Evolutionary conservation across 2,888 invertebrate species (phyloP), one percentile per base, ranked within the genome.

Genomic region (Aproaerema taeniolella): DNA sequence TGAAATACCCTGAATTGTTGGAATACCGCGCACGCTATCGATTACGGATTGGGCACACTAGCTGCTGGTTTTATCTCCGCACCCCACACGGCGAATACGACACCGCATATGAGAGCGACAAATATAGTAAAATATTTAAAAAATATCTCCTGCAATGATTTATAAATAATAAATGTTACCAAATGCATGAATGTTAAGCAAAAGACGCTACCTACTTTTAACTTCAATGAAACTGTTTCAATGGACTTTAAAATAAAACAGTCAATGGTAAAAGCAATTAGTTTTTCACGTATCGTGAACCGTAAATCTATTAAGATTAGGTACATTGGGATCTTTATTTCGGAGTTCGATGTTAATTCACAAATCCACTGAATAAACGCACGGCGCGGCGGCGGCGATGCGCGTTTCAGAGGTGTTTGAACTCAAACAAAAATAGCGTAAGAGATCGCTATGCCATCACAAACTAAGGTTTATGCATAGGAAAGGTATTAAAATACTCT

Each of bases 341-440:
- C 20, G 8, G 20, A 20, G 8, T 20, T 20, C 20, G 20, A 20
- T 20, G 37, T 37, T 37, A 30, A 37, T 37, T 30, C 37, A 30
- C 30, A 24, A 29, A 4, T 37, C n/a, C 3, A 50, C 68, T 69
- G 70, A 73, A n/a, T n/a, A n/a, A 75, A 72, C 61, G 61, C 60
- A 63, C 58, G 56, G 53, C 60, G 56, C 50, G 24, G 16, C 13
- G 13, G 25, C 26, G 9, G 17, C 20, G 13, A 9, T 13, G 31
- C 24, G 33, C 38, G 33, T 13, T 54, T 52, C 54, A 48, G 68
- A 67, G 81, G 80, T 81, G 61, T 71, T 59, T 79, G 80, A 83
- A 82, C 83, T 65, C 65, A 33, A 60, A 68, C 72, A 61, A 58
- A 80, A 82, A 82, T 82, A 82, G 68, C 66, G 55, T 55, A 47